A percentile compares a stretch with the other conserved stretches of the same genome.
These are phyloP conservation scores for Andrena minutula DNA, from an alignment of 2,888 invertebrate species.

Conservation along the genomic window DNA sequence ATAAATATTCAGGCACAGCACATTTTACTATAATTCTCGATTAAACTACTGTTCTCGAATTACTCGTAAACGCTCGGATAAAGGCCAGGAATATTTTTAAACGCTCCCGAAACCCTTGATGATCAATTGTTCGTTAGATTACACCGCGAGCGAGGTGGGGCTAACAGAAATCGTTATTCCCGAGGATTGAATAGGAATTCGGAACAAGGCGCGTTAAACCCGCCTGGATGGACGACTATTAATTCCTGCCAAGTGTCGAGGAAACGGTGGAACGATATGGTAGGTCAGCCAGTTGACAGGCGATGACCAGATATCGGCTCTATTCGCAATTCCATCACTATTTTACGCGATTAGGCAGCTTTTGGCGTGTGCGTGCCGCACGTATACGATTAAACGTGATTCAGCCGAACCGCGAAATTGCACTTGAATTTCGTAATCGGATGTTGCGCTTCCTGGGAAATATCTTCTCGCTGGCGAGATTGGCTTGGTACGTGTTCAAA, in stretches of 20 bases:
- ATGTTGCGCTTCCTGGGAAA: neutral
- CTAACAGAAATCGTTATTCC: constrained; percentile 23
- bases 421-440: constrained; percentile 10
- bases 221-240: constrained; percentile 49
- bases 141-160: constrained; percentile 1
- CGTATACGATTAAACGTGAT: constrained; percentile 22
- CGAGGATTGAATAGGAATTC: constrained; percentile 13
- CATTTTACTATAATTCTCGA: too few species aligned
- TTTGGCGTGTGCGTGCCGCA: constrained; percentile 34
- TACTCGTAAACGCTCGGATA: too few species aligned
- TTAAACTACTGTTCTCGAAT: too few species aligned
- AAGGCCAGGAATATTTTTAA: too few species aligned
- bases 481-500: neutral
- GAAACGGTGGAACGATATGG: constrained; percentile 59
- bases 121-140: constrained; percentile 18
- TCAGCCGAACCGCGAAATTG: constrained; percentile 29
- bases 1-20: too few species aligned
- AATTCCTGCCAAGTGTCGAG: constrained; percentile 56
- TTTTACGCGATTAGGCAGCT: constrained; percentile 51
- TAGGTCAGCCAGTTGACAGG: constrained; percentile 38
- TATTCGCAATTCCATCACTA: constrained; percentile 59
- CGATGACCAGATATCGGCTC: constrained; percentile 55
- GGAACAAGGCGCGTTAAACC: constrained; percentile 30
- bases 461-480: neutral
- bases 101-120: neutral